Base-by-base conservation (phyloP, 1,140 invertebrate species). In the Drosophila tsacasi region DNA sequence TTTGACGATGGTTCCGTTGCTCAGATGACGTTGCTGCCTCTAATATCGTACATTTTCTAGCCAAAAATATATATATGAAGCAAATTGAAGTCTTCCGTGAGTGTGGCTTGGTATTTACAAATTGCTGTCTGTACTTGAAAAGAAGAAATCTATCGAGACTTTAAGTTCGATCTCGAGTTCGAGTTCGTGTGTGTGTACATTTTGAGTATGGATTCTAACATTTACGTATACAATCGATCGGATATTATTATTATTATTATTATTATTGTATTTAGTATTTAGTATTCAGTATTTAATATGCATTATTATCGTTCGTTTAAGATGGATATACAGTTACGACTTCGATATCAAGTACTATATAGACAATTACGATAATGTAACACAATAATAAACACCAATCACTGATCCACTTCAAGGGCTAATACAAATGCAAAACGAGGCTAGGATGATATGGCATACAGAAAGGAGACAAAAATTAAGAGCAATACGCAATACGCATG, bases 331-430 rank as follows among this genome's bases (percentile, higher is more conserved):
- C 67, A 81, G 62, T 90, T 89, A 89, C 77, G 85, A 89, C 55
- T 84, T 77, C 62, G 84, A 84, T 89, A 87, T 80, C 84, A 89
- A 90, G 63, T 78, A 84, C 85, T 89, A 90, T 89, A 87, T 89
- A 87, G 83, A 87, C 84, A 87, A 87, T 81, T 84, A 89, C 85
- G 81, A 84, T 84, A 90, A 89, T 81, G 65, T 79, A 89, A 90
- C 84, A 89, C 85, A 89, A 89, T 89, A 89, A 90, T 90, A 84
- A 89, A 90, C 84, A 89, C 84, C 84, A 89, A 89, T 90, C 81
- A 89, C 85, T 84, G 85, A 79, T 84, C 85, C 75, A 78, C 81
- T 89, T 84, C 81, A 89, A 90, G 77, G 85, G 78, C 84, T 89
- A 89, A 90, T 90, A 83, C 59, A 84, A 84, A 78, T 78, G 81